Percentiles rank a stretch among this genome's conserved stretches.
phyloP scores from a whole-genome alignment of 1,140 invertebrate species.

The Bombyx mori region DNA sequence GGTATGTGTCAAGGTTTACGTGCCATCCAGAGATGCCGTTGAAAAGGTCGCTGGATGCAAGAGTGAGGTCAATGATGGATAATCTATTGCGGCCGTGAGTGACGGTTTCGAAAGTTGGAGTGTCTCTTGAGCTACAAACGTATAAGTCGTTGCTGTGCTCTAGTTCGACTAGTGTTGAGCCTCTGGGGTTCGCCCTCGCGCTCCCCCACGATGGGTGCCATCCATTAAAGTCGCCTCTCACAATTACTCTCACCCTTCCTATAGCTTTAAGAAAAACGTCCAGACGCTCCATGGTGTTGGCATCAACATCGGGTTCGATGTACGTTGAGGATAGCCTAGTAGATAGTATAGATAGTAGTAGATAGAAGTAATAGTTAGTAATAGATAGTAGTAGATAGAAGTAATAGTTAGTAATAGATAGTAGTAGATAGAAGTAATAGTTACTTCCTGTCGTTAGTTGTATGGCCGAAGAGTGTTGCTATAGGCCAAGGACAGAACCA shows the following conservation, averaged over 20 bases:
- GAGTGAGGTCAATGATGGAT: constrained; percentile 15
- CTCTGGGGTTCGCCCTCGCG: neutral
- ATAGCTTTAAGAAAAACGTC: neutral
- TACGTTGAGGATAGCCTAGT: neutral
- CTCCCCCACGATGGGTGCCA: constrained; percentile 1
- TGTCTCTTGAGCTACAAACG: constrained; percentile 4
- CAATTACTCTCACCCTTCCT: neutral
- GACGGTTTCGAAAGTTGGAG: constrained; percentile 11
- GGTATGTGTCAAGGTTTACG: constrained; percentile 9
- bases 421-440: too few species aligned
- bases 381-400: too few species aligned
- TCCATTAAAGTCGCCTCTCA: constrained; percentile 1
- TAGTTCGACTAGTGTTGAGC: neutral
- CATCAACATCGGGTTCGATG: neutral
- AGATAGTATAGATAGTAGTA: too few species aligned
- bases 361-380: too few species aligned
- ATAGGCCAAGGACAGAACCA: neutral
- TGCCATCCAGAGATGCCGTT: constrained; percentile 9
- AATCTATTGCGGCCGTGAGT: neutral
- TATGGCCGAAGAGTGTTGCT: constrained; percentile 9
- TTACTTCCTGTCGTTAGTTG: neutral
- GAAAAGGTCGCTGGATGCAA: neutral
- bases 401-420: too few species aligned
- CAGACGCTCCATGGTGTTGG: neutral
- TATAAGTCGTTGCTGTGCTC: constrained; percentile 1